phyloP scores from a whole-genome alignment of 1,140 invertebrate species.

The Drosophila pseudoananassae region DNA sequence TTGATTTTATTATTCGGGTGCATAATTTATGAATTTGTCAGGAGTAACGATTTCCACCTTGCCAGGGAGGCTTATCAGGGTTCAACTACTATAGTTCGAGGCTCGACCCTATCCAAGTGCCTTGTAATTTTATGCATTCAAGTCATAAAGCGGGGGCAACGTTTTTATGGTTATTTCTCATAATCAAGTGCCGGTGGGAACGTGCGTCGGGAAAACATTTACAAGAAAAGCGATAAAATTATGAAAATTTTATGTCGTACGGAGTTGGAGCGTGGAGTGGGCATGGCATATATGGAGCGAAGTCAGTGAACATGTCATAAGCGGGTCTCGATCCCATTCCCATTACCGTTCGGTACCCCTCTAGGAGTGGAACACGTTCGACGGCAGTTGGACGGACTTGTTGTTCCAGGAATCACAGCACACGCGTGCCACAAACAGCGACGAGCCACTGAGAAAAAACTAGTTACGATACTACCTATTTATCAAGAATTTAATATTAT shows the following conservation, averaged over 20 bases:
- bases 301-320: constrained; percentile 75
- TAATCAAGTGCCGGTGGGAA: constrained; percentile 61
- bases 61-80: constrained; percentile 17
- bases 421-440: constrained; percentile 52
- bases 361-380: constrained; percentile 61
- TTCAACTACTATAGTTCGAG: constrained; percentile 10
- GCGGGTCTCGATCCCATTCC: constrained; percentile 43
- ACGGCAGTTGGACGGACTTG: constrained; percentile 60
- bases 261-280: constrained; percentile 24
- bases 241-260: constrained; percentile 70
- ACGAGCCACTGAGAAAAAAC: constrained; percentile 2
- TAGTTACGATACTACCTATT: background rate
- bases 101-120: constrained; percentile 10
- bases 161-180: constrained; percentile 73
- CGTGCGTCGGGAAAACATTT: constrained; percentile 57
- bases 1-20: constrained; percentile 39
- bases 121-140: constrained; percentile 73
- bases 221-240: constrained; percentile 81
- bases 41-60: constrained; percentile 31
- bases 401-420: constrained; percentile 74
- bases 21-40: constrained; percentile 26
- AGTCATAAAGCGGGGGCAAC: constrained; percentile 63
- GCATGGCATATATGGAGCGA: constrained; percentile 67
- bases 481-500: background rate
- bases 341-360: constrained; percentile 5